phyloP scores from a whole-genome alignment of 1,140 invertebrate genomes.

The Macrobrachium nipponense region DNA sequence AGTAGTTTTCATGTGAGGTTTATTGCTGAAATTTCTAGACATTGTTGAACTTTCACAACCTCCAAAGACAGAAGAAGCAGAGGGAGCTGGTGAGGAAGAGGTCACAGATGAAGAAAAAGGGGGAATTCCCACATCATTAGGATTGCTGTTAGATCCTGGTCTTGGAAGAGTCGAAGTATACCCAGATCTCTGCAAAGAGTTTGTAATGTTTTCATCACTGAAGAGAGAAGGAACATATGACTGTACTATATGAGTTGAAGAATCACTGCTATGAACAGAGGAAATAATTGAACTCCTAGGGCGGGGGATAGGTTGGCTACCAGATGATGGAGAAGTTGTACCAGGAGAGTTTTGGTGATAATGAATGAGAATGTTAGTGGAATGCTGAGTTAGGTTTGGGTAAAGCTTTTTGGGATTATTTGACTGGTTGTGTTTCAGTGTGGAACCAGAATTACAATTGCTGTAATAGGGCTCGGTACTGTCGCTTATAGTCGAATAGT shows the following conservation, averaged over 20 bases:
- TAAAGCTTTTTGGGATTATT: slow-evolving; percentile 13
- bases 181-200: slow-evolving; percentile 46
- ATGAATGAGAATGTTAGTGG: slow-evolving; percentile 63
- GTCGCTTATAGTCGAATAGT: slow-evolving; percentile 27
- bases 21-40: background rate
- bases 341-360: slow-evolving; percentile 42
- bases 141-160: slow-evolving; percentile 9
- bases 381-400: slow-evolving; percentile 58
- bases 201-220: slow-evolving; percentile 25
- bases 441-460: slow-evolving; percentile 15
- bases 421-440: background rate
- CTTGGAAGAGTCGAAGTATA: slow-evolving; percentile 11
- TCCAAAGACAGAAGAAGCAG: slow-evolving; percentile 18
- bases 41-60: slow-evolving; percentile 22
- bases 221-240: slow-evolving; percentile 52
- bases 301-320: slow-evolving; percentile 42
- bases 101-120: slow-evolving; percentile 22
- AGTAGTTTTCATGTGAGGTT: slow-evolving; percentile 34
- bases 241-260: slow-evolving; percentile 62
- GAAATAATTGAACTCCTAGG: slow-evolving; percentile 62
- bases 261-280: slow-evolving; percentile 57
- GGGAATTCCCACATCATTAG: slow-evolving; percentile 5
- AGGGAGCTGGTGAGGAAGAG: slow-evolving; percentile 30
- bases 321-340: slow-evolving; percentile 13
- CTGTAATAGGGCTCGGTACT: slow-evolving; percentile 35